phyloP scores from a whole-genome alignment of 1,140 invertebrate genomes.

The Lepidurus apus region DNA sequence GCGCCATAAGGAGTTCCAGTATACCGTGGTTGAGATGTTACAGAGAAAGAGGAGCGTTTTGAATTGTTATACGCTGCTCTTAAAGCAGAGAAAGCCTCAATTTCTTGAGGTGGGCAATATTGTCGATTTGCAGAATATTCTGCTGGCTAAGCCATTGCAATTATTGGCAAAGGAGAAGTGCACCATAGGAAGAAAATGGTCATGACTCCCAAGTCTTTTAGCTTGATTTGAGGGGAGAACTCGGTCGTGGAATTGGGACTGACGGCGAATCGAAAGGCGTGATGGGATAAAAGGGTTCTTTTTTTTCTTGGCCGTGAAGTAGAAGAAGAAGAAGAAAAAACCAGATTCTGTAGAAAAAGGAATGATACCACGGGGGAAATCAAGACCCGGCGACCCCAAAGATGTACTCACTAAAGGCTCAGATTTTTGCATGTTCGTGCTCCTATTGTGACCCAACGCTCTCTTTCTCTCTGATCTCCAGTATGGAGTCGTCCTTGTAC shows the following conservation, averaged over 20 bases:
- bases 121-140: neutral
- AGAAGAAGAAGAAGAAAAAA: neutral
- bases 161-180: neutral
- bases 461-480: neutral
- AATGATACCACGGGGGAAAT: neutral
- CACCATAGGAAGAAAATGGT: neutral
- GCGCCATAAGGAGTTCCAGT: too few relatives aligned
- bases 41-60: too few relatives aligned
- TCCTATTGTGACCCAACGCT: neutral
- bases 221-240: neutral
- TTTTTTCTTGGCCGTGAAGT: neutral
- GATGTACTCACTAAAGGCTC: conserved; percentile 2
- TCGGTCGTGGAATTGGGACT: neutral
- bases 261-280: conserved; percentile 13
- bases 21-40: too few relatives aligned
- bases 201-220: neutral
- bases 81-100: too few relatives aligned
- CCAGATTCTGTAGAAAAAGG: neutral
- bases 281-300: neutral
- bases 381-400: neutral
- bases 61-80: too few relatives aligned
- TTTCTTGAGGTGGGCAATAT: too few relatives aligned
- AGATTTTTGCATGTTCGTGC: neutral
- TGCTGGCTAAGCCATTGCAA: neutral
- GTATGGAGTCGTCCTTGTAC: neutral